Conservation (phyloP, 2,113 vertebrate species). For the Macroglossus sobrinus region DNA sequence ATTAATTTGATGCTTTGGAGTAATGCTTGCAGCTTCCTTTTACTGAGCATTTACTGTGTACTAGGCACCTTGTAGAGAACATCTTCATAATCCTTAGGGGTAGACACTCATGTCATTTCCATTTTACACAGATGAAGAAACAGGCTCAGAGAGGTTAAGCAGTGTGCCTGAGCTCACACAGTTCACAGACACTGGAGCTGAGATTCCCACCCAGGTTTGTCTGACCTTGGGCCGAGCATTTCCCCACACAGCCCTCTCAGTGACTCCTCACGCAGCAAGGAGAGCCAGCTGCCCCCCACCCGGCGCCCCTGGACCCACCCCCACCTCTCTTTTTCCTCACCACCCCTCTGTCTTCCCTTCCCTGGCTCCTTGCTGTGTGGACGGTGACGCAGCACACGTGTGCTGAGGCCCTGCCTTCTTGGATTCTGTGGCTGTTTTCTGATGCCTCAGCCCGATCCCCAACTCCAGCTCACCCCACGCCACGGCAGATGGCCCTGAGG, state of each 20-base stretch:
- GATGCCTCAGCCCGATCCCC: neutral
- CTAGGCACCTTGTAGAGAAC: neutral
- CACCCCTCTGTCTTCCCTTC: neutral
- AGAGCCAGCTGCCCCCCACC: neutral
- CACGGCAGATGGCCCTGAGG: rapidly evolving
- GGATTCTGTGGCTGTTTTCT: neutral
- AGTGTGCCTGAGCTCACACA: neutral
- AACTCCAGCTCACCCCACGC: neutral
- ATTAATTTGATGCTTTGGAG: neutral
- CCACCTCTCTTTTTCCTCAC: neutral
- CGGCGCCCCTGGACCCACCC: rapidly evolving
- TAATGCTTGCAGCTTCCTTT: neutral
- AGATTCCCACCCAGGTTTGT: neutral
- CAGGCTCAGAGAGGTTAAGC: neutral
- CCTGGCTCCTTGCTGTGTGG: neutral
- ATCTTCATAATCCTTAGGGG: neutral
- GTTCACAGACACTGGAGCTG: neutral
- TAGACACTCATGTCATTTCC: neutral
- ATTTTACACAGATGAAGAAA: neutral
- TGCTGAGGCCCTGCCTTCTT: neutral
- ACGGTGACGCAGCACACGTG: neutral
- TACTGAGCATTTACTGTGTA: neutral
- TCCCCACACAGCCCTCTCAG: rapidly evolving
- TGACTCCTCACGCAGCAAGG: neutral
- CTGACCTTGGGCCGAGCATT: neutral